Evolutionary conservation across 2,113 vertebrate species (phyloP), one percentile per base, ranked within the genome.

Genomic region (Anguilla rostrata): DNA sequence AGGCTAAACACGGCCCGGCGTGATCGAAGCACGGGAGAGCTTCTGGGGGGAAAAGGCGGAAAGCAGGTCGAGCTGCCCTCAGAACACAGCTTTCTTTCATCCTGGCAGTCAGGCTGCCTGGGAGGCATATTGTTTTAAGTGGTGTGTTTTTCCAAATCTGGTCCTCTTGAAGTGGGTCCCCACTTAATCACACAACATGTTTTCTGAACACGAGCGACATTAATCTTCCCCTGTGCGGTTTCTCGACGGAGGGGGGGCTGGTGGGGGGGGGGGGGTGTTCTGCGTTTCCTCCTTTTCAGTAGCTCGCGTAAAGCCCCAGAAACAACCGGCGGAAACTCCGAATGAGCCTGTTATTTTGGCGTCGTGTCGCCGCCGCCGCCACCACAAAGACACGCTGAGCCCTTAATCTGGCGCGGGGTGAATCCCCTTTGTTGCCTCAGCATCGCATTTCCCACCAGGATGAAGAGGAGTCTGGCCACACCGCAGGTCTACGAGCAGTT

Each of bases 131-230:
- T 94, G 93, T 95, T 94, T 93, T 94, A 94, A 95, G 89, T 88
- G 87, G 92, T 91, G 92, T 92, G 93, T 94, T 95, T 92, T 88
- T 86, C 71, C 57, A 78, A 92, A 93, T 87, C 93, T 92, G 75
- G 91, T 90, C 78, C 78, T 87, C 95, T 95, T 95, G 93, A 95
- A 95, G 94, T 94, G 95, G 94, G 88, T 85, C 91, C 83, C 85
- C 90, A 87, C 92, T 94, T 93, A 94, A 95, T 95, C 95, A 94
- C 94, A 92, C 93, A 92, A 95, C 95, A 94, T 92, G 91, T 93
- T 94, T 93, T 92, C 90, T 91, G 91, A 94, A 94, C 94, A 95
- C 91, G 92, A 94, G 92, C 88, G 89, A 92, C 92, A 95, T 94
- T 92, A 90, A 92, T 94, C 91, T 93, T 91, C 57, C 60, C 82